Evolutionary conservation across 2,888 invertebrate genomes (phyloP), one percentile per base, ranked within the genome.

Genomic region (Anagyrus pseudococci): DNA sequence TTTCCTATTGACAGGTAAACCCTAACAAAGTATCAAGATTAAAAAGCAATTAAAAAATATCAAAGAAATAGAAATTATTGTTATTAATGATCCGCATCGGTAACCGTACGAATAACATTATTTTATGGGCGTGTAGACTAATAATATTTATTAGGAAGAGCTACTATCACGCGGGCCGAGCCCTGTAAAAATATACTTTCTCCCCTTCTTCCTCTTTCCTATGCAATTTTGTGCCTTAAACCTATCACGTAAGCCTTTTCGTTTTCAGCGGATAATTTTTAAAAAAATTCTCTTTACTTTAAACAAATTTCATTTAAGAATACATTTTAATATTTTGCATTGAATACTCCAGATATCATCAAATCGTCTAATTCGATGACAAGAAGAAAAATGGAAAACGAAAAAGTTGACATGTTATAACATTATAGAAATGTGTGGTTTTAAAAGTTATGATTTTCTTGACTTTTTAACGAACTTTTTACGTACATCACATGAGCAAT

Each of bases 141-240:
- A 15, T 46, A 56, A 13, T 55, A 48, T 56, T 33, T 69, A 72
- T 74, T 75, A 77, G 79, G 80, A 80, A 80, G 79, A 80, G 73
- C 78, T 75, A 75, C 75, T 77, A 79, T 79, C 78, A 80, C 79
- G 70, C 77, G 78, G 76, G 78, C 75, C 65, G 72, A 68, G 75
- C 79, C 78, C 77, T 80, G 79, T 79, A 79, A 79, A 80, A 80
- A 80, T 78, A 80, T 78, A 80, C 72, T 74, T 72, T 75, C 73
- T n/a, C n/a, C n/a, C 40, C 8, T 58, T 49, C 46, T 15, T 22
- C 53, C 19, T 29, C 41, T 56, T 52, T 47, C 23, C 26, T 59
- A 52, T 19, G 20, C 19, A 22, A 20, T 37, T 54, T 41, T 26
- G 20, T 19, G 22, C 37, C 15, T 8, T 1, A 8, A 43, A 23